Evolutionary conservation across 2,113 vertebrate species (phyloP), one percentile per base, ranked within the genome.

Genomic region (Hirundichthys speculiger): DNA sequence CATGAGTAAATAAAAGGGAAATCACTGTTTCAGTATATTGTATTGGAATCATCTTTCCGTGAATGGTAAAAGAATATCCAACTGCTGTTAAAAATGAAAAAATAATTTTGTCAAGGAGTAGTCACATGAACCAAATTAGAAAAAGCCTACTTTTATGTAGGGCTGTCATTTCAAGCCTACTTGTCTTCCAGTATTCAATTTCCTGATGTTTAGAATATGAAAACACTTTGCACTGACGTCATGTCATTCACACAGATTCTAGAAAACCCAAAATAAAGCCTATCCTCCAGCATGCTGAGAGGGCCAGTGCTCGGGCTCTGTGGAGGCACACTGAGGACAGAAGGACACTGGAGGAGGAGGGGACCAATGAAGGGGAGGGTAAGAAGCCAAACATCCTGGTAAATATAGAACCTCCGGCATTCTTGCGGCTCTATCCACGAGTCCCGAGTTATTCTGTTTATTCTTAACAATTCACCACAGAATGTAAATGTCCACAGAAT

Each of bases 381-480:
- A 73, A 77, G 81, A 84, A 77, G 83, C 75, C 85, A 82, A 89
- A 85, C 82, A 84, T 91, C 87, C 86, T 25, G 64, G 81, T 89
- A 89, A 92, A 92, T 92, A 90, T 92, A 91, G 90, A 92, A 89
- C 72, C 88, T 88, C 83, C 82, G 79, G 89, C 88, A 92, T 92
- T 90, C 83, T 92, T 93, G 93, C 86, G 91, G 92, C 86, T 81
- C 83, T 65, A 79, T 92, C 88, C 88, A 90, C 70, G 88, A 84
- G 81, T 90, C 83, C 80, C 68, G 76, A 85, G 79, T 84, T 88
- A 84, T 86, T 91, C 85, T 55, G 75, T 91, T 93, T 90, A 89
- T 92, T 91, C 89, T 92, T 90, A 86, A 90, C 89, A 83, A 91
- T 89, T 85, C 86, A 87, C 92, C 91, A 88, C 91, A 92, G 91